phyloP scores from a whole-genome alignment of 2,797 vertebrate species.

The Microctenopoma stevenorrisi region DNA sequence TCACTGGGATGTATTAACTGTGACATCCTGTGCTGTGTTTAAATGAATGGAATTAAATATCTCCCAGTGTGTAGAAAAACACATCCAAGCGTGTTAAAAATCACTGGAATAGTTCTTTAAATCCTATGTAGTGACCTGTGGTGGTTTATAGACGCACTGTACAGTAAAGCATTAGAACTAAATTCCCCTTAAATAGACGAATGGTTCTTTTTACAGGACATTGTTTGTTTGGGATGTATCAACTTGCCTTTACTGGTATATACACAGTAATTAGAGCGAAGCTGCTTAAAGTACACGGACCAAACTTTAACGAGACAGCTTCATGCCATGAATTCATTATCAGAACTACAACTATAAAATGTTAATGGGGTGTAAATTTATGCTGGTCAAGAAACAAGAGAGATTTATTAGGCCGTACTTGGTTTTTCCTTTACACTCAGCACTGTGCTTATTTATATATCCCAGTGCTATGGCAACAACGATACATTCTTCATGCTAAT shows the following conservation, averaged over 20 bases:
- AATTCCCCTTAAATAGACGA: not conserved
- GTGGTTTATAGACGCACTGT: not conserved
- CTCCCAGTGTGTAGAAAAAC: not conserved
- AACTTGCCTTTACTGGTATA: not conserved
- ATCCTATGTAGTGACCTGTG: not conserved
- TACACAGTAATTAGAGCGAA: not conserved
- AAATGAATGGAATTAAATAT: not conserved
- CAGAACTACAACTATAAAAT: not conserved
- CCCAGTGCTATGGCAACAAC: slow-evolving; percentile 12
- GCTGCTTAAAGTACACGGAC: not conserved
- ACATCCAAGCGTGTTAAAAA: not conserved
- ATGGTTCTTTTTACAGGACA: too few species aligned
- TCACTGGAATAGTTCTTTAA: not conserved
- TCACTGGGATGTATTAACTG: not conserved
- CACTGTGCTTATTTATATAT: slow-evolving; percentile 9
- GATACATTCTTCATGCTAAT: slow-evolving; percentile 12
- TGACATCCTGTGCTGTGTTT: not conserved
- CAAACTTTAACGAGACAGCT: not conserved
- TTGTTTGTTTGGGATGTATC: not conserved
- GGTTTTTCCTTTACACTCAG: slow-evolving; percentile 25
- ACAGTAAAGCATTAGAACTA: not conserved
- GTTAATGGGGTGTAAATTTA: not conserved
- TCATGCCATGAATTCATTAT: not conserved
- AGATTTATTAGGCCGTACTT: not conserved
- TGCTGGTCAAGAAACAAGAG: not conserved